Conservation (phyloP, 2,888 invertebrate genomes). For the Xylocampa areola region DNA sequence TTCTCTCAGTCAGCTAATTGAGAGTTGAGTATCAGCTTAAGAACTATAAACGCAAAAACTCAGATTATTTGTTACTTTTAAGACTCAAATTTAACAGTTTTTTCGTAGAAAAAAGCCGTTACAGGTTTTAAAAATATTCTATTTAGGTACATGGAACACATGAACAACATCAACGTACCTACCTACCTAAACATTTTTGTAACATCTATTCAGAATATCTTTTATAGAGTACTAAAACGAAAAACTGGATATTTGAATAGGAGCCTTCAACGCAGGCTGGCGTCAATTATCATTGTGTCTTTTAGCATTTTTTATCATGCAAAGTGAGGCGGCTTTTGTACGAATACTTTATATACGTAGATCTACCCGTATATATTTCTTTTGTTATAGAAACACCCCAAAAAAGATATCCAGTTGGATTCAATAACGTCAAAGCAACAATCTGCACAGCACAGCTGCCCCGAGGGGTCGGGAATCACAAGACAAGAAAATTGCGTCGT, state of each 20-base stretch:
- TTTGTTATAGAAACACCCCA: slow-evolving; percentile 40
- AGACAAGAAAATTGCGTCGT: slow-evolving; percentile 41
- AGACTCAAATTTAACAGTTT: too few relatives aligned
- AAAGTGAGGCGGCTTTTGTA: slow-evolving; percentile 38
- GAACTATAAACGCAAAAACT: too few relatives aligned
- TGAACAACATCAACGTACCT: neutral
- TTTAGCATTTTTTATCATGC: slow-evolving; percentile 46
- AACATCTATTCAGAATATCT: slow-evolving; percentile 31
- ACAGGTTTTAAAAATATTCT: too few relatives aligned
- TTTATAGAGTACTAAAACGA: slow-evolving; percentile 39
- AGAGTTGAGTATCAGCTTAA: too few relatives aligned
- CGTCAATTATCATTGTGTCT: slow-evolving; percentile 55
- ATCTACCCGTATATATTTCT: slow-evolving; percentile 17
- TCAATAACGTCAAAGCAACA: slow-evolving; percentile 45
- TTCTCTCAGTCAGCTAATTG: too few relatives aligned
- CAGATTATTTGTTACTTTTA: too few relatives aligned
- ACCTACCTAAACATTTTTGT: slow-evolving; percentile 18
- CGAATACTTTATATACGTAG: slow-evolving; percentile 21
- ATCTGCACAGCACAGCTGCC: slow-evolving; percentile 57
- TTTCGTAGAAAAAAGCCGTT: too few relatives aligned
- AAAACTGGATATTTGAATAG: slow-evolving; percentile 40
- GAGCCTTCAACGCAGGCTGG: slow-evolving; percentile 40
- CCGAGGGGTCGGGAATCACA: slow-evolving; percentile 32
- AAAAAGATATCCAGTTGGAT: slow-evolving; percentile 49
- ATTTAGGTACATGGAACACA: neutral